Percentiles rank a stretch among this genome's conserved stretches.
These are phyloP conservation scores for Dusona sp. DNA, from an alignment of 2,888 invertebrate genomes.

Conservation along the genomic window DNA sequence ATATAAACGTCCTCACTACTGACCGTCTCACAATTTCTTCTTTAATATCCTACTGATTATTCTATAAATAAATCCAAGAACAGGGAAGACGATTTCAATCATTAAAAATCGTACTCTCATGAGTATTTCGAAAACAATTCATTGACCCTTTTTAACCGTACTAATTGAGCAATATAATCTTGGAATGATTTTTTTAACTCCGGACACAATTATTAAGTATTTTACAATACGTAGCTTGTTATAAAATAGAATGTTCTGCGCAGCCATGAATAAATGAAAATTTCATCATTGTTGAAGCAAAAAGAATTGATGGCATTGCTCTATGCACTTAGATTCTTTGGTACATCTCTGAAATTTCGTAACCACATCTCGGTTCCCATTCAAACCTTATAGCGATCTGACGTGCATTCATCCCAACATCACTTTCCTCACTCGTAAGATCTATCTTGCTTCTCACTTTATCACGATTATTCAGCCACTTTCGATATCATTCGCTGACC, in stretches of 20 bases:
- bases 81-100: neutral
- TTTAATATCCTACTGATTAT: neutral
- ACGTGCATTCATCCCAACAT: constrained; percentile 43
- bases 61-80: neutral
- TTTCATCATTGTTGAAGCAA: constrained; percentile 5
- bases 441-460: constrained; percentile 46
- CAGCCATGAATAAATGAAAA: neutral
- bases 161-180: neutral
- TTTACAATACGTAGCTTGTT: no score
- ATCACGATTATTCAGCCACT: constrained; percentile 50
- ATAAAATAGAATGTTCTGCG: neutral
- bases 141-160: neutral
- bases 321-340: constrained; percentile 5
- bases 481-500: constrained; percentile 23
- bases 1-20: neutral
- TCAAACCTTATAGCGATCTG: constrained; percentile 46
- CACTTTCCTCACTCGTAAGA: constrained; percentile 55
- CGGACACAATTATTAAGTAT: neutral
- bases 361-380: constrained; percentile 33
- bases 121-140: neutral
- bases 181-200: neutral
- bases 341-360: constrained; percentile 37
- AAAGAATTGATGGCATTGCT: constrained; percentile 1
- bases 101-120: neutral
- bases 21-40: neutral